These are phyloP conservation scores for Zingel zingel DNA, from an alignment of 2,113 vertebrate species.

Conservation along the genomic window DNA sequence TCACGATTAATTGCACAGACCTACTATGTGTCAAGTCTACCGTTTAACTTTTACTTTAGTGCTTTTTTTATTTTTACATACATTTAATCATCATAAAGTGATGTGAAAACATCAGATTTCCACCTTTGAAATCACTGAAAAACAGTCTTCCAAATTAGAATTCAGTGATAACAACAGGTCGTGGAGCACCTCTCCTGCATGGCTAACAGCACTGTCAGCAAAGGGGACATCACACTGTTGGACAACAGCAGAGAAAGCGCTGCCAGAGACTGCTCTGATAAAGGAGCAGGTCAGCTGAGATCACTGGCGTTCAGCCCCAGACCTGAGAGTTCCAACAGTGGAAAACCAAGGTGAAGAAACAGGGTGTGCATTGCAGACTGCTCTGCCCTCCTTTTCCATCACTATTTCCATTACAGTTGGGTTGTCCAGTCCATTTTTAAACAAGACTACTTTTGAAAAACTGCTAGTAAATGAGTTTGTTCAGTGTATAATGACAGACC, in stretches of 20 bases:
- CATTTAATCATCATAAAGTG: not conserved
- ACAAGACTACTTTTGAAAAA: not conserved
- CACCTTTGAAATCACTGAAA: not conserved
- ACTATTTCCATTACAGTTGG: conserved; percentile 9
- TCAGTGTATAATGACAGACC: not conserved
- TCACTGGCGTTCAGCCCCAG: not conserved
- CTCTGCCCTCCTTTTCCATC: not conserved
- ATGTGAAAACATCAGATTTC: not conserved
- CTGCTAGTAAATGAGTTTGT: not conserved
- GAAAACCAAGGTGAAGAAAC: not conserved
- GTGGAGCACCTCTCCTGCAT: not conserved
- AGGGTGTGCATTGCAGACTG: not conserved
- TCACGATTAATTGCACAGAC: too few relatives aligned
- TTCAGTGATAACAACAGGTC: too few relatives aligned
- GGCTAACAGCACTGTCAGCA: not conserved
- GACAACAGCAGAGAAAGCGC: not conserved
- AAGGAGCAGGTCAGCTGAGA: not conserved
- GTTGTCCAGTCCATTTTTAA: conserved; percentile 4
- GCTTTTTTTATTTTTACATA: not conserved
- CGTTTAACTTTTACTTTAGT: not conserved
- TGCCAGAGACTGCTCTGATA: not conserved
- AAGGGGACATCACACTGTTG: not conserved
- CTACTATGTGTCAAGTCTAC: too few relatives aligned
- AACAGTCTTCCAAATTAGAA: not conserved
- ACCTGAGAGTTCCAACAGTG: not conserved